Evolutionary conservation across 53 echinoderm and acorn worm species (phyloP).

Genomic region (Paelopatides confundens): DNA sequence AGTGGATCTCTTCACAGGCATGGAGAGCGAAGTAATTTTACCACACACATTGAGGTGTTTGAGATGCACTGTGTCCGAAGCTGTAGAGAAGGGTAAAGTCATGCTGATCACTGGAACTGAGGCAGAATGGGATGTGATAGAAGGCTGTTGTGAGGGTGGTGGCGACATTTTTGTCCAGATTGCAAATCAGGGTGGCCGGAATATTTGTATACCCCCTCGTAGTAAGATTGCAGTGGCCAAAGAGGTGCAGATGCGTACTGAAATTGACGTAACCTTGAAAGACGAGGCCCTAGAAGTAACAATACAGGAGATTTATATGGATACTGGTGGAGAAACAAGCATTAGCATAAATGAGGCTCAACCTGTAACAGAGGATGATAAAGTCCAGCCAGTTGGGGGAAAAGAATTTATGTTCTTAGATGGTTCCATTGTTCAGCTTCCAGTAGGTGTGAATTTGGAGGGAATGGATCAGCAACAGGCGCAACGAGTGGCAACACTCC

Average conservation of each 20-base stretch:
- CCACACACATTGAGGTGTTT: background rate
- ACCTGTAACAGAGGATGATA: too few species aligned
- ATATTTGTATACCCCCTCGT: background rate
- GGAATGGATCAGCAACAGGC: background rate
- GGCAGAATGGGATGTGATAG: background rate
- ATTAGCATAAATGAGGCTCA: too few species aligned
- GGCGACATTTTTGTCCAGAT: background rate
- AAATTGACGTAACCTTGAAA: background rate
- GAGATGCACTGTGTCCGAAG: background rate
- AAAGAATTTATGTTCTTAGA: too few species aligned
- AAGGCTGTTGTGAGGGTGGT: background rate
- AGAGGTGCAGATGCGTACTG: background rate
- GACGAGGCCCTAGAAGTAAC: background rate
- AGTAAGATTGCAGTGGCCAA: background rate
- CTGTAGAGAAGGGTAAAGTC: background rate
- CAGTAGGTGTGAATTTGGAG: background rate
- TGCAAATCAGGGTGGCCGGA: background rate
- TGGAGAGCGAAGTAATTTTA: background rate
- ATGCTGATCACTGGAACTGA: background rate
- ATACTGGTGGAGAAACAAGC: background rate
- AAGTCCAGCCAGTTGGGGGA: too few species aligned
- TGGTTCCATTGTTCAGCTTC: background rate
- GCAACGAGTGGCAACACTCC: background rate
- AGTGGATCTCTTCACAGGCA: background rate
- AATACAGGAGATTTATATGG: background rate